Conservation (phyloP, 2,797 vertebrate genomes). For the Megaceryle alcyon region DNA sequence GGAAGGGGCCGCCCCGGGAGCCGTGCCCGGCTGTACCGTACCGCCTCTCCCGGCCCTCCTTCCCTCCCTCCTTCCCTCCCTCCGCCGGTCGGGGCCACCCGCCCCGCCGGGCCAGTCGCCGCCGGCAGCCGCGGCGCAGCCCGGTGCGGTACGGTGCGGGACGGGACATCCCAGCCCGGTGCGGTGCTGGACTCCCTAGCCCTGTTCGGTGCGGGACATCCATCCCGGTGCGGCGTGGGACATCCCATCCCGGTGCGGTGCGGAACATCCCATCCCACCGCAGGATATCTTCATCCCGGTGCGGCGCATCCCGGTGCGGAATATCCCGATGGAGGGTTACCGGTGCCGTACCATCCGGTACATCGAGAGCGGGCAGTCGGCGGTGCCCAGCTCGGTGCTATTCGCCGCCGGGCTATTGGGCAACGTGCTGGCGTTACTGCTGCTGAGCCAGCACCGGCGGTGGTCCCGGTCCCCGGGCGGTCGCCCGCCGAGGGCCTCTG, state of each 20-base stretch:
- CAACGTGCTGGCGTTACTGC: conserved; percentile 75
- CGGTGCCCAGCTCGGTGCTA: conserved; percentile 65
- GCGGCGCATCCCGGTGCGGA: not conserved
- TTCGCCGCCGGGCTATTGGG: conserved; percentile 78
- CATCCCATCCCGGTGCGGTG: not conserved
- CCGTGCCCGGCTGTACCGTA: not conserved
- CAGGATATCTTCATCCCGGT: not conserved
- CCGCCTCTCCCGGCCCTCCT: not conserved
- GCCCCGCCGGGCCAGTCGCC: not conserved
- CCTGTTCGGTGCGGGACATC: not conserved
- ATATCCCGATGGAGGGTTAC: conserved; percentile 34
- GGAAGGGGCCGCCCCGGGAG: not conserved
- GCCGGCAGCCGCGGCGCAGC: not conserved
- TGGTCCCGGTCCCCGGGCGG: not conserved
- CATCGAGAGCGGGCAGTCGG: conserved; percentile 71
- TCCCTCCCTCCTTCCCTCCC: not conserved
- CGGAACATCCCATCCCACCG: not conserved
- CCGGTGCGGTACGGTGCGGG: not conserved
- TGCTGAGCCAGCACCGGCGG: conserved; percentile 75
- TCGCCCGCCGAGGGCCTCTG: conserved; percentile 44
- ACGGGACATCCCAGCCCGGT: not conserved
- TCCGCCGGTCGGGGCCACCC: not conserved
- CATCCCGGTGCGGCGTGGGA: too few species aligned
- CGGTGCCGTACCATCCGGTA: conserved; percentile 54
- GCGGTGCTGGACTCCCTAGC: too few species aligned